phyloP scores from a whole-genome alignment of 1,140 invertebrate genomes.

The Muscidifurax raptorellus region DNA sequence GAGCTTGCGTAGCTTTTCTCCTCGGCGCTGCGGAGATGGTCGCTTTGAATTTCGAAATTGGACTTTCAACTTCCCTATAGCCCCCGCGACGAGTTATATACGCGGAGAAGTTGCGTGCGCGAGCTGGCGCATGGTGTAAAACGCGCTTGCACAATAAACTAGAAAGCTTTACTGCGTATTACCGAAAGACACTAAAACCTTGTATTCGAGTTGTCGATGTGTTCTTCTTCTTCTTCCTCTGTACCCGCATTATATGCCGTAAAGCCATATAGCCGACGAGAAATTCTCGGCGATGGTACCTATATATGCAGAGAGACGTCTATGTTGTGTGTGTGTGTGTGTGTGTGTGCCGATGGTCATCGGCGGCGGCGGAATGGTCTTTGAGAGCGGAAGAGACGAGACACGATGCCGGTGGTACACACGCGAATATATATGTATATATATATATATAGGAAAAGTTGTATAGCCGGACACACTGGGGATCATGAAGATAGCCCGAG shows the following conservation, averaged over 20 bases:
- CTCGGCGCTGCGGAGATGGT: background rate
- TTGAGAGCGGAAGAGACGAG: conserved; percentile 5
- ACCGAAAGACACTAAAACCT: conserved; percentile 57
- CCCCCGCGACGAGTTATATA: too few relatives aligned
- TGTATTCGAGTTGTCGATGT: conserved; percentile 49
- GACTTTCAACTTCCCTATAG: background rate
- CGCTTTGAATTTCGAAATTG: background rate
- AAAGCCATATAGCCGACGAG: conserved; percentile 49
- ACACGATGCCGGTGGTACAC: background rate
- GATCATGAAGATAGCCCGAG: background rate
- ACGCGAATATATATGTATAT: background rate
- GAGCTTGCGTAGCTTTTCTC: background rate
- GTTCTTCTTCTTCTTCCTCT: background rate
- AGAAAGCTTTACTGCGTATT: conserved; percentile 55
- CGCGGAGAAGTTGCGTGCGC: too few relatives aligned
- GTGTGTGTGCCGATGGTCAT: background rate
- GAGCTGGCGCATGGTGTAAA: too few relatives aligned
- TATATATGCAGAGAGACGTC: background rate
- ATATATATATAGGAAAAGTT: background rate
- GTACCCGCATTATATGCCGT: conserved; percentile 56
- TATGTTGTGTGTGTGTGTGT: background rate
- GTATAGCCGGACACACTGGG: background rate
- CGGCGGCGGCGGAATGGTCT: conserved; percentile 11
- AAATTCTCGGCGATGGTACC: background rate
- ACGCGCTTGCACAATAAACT: conserved; percentile 56